Base-by-base conservation (phyloP, 2,888 invertebrate genomes). In the Lithophane ornitopus region DNA sequence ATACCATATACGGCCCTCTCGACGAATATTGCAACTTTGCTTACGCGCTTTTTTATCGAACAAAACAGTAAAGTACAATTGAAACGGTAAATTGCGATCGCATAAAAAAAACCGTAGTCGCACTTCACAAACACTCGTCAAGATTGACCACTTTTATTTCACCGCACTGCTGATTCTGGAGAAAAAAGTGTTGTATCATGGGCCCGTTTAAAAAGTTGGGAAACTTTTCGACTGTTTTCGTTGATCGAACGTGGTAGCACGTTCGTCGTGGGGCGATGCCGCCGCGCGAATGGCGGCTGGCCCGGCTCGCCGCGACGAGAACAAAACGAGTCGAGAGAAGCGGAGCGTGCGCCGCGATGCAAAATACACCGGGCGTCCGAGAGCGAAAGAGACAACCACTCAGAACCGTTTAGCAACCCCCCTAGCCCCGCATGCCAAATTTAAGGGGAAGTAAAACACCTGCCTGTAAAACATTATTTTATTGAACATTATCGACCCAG, bases 1-100 rank as follows among this genome's bases (percentile, higher is more conserved):
- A 69, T 87, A 93, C 94, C 94, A 94, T 94, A 94, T 91, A 95
- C 94, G 94, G 94, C 93, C 94, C 94, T 94, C 93, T 90, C 89
- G 62, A 91, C 93, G 93, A 94, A 92, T 92, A 93, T 92, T 93
- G 92, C 92, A 91, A 93, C 93, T 91, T 91, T 90, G 89, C 93
- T 93, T 93, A 93, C 92, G 93, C 94, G 93, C 92, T 94, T 95
- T 92, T 95, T 93, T 84, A 93, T 94, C 90, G 91, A 94, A 94
- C 93, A 90, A 94, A 95, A 95, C 95, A 95, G 95, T 95, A 95
- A 94, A 94, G 95, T 95, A 94, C 95, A 93, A 94, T 92, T 93
- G 92, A 92, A 95, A 95, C 95, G 94, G 95, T 95, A 94, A 94
- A 94, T 92, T 90, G 89, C 89, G 89, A 93, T 92, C 92, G 94